Evolutionary conservation across 1,140 invertebrate genomes (phyloP).

Genomic region (Panonychus citri): DNA sequence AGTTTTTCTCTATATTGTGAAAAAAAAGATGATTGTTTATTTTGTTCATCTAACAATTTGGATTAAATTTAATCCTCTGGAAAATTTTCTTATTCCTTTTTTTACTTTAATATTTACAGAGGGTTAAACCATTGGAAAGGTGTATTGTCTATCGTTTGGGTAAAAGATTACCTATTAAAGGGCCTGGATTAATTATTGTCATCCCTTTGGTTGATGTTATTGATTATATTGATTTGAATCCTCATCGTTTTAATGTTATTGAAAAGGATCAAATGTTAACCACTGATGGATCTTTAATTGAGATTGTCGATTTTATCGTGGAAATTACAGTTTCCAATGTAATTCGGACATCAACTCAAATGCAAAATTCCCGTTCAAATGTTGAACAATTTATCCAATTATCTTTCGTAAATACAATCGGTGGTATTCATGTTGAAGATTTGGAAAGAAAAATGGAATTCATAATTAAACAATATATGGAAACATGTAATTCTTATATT

Average conservation of each 20-base stretch:
- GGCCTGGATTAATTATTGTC: conserved; percentile 1
- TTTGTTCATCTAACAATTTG: no score
- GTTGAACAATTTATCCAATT: conserved; percentile 5
- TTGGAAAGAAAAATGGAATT: conserved; percentile 8
- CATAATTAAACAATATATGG: conserved; percentile 5
- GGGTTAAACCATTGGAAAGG: conserved; percentile 6
- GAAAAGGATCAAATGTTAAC: conserved; percentile 4
- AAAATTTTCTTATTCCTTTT: not conserved
- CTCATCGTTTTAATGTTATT: not conserved
- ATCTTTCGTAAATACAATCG: conserved; percentile 5
- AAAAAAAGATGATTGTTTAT: no score
- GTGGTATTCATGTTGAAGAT: conserved; percentile 9
- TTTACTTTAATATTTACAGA: not conserved
- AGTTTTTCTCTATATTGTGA: no score
- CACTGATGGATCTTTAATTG: conserved; percentile 7
- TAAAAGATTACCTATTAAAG: conserved; percentile 6
- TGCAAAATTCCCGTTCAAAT: conserved; percentile 3
- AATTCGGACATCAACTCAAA: conserved; percentile 1
- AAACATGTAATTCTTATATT: conserved; percentile 8
- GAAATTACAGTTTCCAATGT: conserved; percentile 6
- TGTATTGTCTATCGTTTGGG: conserved; percentile 9
- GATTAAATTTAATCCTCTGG: not conserved
- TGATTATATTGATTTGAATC: conserved; percentile 4
- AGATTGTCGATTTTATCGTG: not conserved
- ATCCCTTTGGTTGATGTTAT: conserved; percentile 7